Evolutionary conservation across 2,113 vertebrate genomes (phyloP).

Genomic region (Progne subis): DNA sequence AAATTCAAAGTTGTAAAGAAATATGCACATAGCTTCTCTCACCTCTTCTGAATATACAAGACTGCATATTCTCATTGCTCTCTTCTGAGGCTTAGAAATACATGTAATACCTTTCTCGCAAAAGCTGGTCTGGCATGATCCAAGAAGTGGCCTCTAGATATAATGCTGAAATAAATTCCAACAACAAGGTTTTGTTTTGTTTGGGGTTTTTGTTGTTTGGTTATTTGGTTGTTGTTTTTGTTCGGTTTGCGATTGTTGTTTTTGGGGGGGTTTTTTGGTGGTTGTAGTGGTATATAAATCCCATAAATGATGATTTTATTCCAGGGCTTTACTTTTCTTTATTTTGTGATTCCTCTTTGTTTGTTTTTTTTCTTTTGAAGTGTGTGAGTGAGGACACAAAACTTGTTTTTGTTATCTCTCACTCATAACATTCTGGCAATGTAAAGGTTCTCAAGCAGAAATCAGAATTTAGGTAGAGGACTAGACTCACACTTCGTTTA

Average conservation of each 20-base stretch:
- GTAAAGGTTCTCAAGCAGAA: background rate
- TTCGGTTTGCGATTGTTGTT: background rate
- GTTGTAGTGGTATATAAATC: background rate
- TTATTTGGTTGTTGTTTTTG: background rate
- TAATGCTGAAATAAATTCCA: background rate
- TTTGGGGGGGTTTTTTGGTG: background rate
- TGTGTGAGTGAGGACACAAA: background rate
- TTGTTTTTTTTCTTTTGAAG: background rate
- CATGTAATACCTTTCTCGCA: background rate
- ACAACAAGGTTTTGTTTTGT: background rate
- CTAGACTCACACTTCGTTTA: background rate
- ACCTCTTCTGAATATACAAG: background rate
- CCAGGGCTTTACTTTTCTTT: background rate
- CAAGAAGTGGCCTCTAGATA: background rate
- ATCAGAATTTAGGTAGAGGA: background rate
- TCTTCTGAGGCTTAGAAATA: background rate
- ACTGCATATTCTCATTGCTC: background rate
- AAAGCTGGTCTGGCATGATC: background rate
- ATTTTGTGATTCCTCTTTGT: background rate
- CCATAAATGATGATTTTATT: background rate
- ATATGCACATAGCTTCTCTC: background rate
- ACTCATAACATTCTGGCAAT: background rate
- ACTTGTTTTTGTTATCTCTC: background rate
- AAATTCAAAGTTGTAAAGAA: background rate
- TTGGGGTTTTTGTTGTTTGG: background rate